Conservation (phyloP, 1,140 invertebrate genomes). For the Plodia interpunctella region DNA sequence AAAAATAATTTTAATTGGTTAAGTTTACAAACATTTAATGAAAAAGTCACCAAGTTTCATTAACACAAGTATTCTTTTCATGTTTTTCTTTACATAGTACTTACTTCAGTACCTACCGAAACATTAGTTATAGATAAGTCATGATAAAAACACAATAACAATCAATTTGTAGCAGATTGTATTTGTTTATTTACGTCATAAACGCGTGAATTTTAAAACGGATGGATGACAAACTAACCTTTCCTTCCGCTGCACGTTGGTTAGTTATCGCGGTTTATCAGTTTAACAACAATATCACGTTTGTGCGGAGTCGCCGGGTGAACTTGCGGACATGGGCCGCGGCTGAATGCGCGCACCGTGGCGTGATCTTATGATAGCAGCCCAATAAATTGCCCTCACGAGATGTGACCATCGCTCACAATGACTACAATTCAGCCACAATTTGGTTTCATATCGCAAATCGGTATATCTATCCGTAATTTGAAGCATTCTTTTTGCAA, state of each 20-base stretch:
- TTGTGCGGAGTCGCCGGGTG: background rate
- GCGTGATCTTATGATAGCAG: background rate
- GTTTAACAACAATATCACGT: background rate
- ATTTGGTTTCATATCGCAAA: conserved; percentile 1
- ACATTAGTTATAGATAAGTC: too few relatives aligned
- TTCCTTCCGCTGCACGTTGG: background rate
- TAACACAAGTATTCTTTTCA: too few relatives aligned
- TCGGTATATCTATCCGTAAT: background rate
- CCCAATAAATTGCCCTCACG: background rate
- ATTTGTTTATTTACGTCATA: background rate
- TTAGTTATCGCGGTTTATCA: background rate
- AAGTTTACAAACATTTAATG: too few relatives aligned
- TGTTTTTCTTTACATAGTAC: too few relatives aligned
- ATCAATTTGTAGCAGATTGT: too few relatives aligned
- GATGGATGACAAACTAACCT: background rate
- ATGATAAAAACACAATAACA: too few relatives aligned
- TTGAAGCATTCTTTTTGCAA: background rate
- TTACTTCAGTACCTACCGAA: too few relatives aligned
- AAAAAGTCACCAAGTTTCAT: too few relatives aligned
- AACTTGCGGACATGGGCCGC: background rate
- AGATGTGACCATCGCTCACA: conserved; percentile 3
- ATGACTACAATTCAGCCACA: conserved; percentile 3
- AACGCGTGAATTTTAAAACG: background rate
- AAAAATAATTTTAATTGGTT: too few relatives aligned
- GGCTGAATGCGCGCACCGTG: background rate